phyloP scores from a whole-genome alignment of 92 coral and sea anemone species.

The Porites evermanni region DNA sequence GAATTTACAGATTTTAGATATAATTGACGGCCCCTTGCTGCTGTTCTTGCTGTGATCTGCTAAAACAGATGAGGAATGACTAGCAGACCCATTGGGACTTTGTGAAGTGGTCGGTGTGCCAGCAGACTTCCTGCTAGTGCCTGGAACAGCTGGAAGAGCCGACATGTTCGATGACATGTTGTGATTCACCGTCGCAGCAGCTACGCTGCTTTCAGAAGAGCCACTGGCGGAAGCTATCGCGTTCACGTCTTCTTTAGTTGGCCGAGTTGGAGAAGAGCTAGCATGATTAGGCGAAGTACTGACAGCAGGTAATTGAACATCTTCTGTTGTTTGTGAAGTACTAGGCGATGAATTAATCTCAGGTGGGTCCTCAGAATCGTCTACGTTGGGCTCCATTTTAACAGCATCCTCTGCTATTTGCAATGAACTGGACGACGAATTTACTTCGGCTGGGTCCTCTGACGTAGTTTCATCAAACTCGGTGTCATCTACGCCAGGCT shows the following conservation, averaged over 20 bases:
- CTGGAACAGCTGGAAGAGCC: not conserved
- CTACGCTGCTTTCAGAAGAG: not conserved
- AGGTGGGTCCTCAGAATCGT: not conserved
- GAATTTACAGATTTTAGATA: not conserved
- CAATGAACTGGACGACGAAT: not conserved
- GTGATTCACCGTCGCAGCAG: not conserved
- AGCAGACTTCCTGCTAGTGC: not conserved
- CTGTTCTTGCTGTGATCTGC: not conserved
- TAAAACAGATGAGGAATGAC: not conserved
- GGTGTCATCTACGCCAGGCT: not conserved
- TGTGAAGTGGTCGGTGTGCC: not conserved
- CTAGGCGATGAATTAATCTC: not conserved
- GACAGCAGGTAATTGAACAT: not conserved
- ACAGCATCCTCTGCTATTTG: not conserved
- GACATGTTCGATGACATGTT: not conserved
- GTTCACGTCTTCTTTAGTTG: not conserved
- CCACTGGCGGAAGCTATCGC: conserved; percentile 5
- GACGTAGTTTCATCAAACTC: not conserved
- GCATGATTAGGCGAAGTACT: not conserved
- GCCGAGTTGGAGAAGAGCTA: not conserved
- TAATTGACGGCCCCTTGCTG: not conserved
- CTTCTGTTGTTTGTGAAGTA: not conserved
- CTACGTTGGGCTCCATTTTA: conserved; percentile 19
- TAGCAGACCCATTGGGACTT: not conserved
- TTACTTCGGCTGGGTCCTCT: not conserved